Base-by-base conservation (phyloP, 1,140 invertebrate species). In the Drosophila busckii region DNA sequence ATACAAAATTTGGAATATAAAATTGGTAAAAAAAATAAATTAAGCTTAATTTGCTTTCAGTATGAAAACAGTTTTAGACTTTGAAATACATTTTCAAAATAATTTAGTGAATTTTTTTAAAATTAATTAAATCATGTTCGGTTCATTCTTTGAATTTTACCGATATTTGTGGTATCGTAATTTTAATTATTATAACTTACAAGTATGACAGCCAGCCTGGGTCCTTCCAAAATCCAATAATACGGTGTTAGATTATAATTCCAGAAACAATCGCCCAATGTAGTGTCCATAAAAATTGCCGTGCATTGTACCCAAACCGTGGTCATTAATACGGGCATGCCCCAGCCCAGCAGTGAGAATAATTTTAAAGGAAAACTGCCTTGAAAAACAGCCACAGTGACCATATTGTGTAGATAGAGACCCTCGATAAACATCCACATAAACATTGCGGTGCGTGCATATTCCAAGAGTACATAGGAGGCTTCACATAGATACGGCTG, bases 391-490 rank as follows among this genome's bases (percentile, higher is more conserved):
- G 93, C 92, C 1, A 95, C 92, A 0, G 95, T 94, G 8, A 94
- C 92, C 87, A 95, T 92, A 71, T 95, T 96, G 84, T 97, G 94
- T 10, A 97, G 88, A 78, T 96, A 96, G 9, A 96, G 88, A 0
- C 96, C 96, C 84, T 97, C 96, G 17, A 97, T 93, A 69, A 97
- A 96, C 95, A 97, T 97, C 96, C 96, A 97, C 92, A 94, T 94
- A 76, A 97, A 97, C 91, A 96, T 96, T 0, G 94, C 94, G 0
- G 95, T 95, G 54, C 93, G 92, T 0, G 94, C 92, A 85, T 97
- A 97, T 86, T 97, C 96, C 62, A 97, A 78, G 0, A 96, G 86
- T 0, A 94, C 90, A 78, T 94, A 95, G 35, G 92, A 92, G 0
- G 90, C 88, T 83, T 97, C 94, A 75, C 95, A 96, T 0, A 97